These are phyloP conservation scores for Lasioglossum malachurum DNA, from an alignment of 2,888 invertebrate species.

Conservation along the genomic window DNA sequence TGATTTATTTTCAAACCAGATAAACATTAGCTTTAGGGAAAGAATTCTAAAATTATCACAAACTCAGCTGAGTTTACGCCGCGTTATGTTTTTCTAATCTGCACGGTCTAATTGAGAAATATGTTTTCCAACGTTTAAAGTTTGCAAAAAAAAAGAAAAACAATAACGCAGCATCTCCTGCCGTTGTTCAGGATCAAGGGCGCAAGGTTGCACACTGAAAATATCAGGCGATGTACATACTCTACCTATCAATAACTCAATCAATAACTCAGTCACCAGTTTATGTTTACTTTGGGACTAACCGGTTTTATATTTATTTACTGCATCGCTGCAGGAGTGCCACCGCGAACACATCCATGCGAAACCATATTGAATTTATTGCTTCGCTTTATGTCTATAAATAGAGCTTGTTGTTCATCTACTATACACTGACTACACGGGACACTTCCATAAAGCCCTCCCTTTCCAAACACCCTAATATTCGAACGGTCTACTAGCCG, in stretches of 20 bases:
- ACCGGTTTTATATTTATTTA: slow-evolving; percentile 47
- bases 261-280: slow-evolving; percentile 46
- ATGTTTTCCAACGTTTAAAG: neutral
- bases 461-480: slow-evolving; percentile 10
- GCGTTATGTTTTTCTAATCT: neutral
- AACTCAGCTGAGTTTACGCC: neutral
- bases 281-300: slow-evolving; percentile 47
- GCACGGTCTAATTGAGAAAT: neutral
- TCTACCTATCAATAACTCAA: slow-evolving; percentile 51
- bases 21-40: neutral
- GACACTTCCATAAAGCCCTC: neutral
- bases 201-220: slow-evolving; percentile 35
- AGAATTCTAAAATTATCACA: neutral
- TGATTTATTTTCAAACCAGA: neutral
- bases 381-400: slow-evolving; percentile 10
- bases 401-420: neutral
- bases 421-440: neutral
- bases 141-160: neutral
- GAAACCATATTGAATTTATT: slow-evolving; percentile 12
- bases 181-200: slow-evolving; percentile 22
- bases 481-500: neutral
- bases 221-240: slow-evolving; percentile 36
- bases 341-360: neutral
- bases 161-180: neutral
- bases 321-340: slow-evolving; percentile 7